Evolutionary conservation across 2,113 vertebrate species (phyloP), one percentile per base, ranked within the genome.

Genomic region (Polypterus bichir): DNA sequence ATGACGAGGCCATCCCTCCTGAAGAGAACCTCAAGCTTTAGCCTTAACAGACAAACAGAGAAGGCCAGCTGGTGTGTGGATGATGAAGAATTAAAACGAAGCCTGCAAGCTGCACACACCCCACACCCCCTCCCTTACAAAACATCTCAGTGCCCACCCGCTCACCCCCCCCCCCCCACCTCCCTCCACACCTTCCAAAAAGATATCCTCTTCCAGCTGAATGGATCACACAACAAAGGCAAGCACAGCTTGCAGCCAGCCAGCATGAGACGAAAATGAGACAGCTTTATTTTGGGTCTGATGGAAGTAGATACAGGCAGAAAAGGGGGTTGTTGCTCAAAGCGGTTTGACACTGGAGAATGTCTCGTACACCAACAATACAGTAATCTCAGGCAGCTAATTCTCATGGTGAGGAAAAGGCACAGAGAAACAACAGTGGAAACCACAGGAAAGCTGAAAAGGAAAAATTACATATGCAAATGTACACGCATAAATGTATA

Each of bases 11-110:
- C 49, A 6, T 51, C 9, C 9, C 9, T 51, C 6, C 49, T 51
- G 49, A 51, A 51, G 49, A 27, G 27, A 27, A 27, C 27, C 27
- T 27, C 27, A 27, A 27, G 68, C 58, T 64, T 66, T 62, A 61
- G 55, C 74, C 27, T 27, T 27, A 27, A 27, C 75, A 78, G 83
- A 81, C 81, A 81, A 81, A 82, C 86, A 82, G 86, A 91, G 85
- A 87, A 89, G 82, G 92, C 94, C 94, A 97, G 94, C 95, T 98
- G 95, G 93, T 96, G 92, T 96, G 96, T 96, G 90, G 90, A 89
- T 81, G 82, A 89, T 90, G 90, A 89, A 94, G 97, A 97, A 97
- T 97, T 92, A 95, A 88, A 90, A 88, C 91, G 91, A 89, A 87
- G 87, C 27, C 2, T 27, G 27, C 82, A 84, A 89, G 90, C 86